A percentile compares a stretch with the other conserved stretches of the same genome.
Conservation (phyloP, 2,113 vertebrate genomes). For the Aspidoscelis tigris region DNA sequence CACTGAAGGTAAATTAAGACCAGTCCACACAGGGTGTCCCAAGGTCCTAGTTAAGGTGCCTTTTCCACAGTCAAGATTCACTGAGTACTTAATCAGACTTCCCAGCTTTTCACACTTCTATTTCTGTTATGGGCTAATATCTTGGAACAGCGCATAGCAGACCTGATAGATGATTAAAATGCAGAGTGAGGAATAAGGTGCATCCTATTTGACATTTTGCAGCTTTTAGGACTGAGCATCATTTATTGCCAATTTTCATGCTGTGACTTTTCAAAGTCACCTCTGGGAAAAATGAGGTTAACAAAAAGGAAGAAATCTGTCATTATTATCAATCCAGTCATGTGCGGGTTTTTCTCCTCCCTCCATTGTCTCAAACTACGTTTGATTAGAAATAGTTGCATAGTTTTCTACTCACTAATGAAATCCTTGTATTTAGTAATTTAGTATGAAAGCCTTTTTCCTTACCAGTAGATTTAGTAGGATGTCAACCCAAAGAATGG, state of each 20-base stretch:
- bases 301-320: constrained; percentile 1
- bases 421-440: constrained; percentile 18
- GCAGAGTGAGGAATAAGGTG: background rate
- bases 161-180: background rate
- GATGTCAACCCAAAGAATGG: background rate
- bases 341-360: background rate
- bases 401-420: constrained; percentile 26
- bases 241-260: constrained; percentile 15
- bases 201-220: background rate
- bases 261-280: constrained; percentile 50
- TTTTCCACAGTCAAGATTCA: background rate
- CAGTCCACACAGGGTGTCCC: background rate
- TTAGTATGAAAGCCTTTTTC: background rate
- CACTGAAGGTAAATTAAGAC: background rate
- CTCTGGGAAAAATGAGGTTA: constrained; percentile 30
- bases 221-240: constrained; percentile 28
- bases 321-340: constrained; percentile 15
- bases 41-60: too few species aligned
- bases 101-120: background rate
- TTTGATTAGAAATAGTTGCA: background rate
- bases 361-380: background rate
- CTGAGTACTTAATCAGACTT: background rate
- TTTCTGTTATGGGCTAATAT: background rate
- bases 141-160: background rate
- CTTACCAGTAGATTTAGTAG: background rate